A percentile compares a stretch with the other conserved stretches of the same genome.
phyloP scores from a whole-genome alignment of 2,888 invertebrate species.

The Platycheirus albimanus region DNA sequence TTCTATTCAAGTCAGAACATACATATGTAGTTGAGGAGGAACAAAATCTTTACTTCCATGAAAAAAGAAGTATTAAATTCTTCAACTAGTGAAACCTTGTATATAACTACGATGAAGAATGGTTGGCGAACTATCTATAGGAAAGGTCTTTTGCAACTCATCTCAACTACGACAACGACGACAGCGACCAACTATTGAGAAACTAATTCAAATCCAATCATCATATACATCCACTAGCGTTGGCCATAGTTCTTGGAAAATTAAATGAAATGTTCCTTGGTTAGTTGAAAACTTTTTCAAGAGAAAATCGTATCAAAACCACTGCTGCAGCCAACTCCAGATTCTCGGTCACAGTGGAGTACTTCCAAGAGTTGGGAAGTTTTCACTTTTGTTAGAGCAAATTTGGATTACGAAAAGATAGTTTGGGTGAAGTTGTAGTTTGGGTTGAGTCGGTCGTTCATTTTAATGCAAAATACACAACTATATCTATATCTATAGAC shows the following conservation, averaged over 20 bases:
- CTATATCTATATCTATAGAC: too few species aligned
- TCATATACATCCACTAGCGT: neutral
- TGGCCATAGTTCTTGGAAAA: neutral
- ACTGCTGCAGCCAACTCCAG: neutral
- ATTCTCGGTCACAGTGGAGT: neutral
- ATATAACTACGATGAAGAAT: too few species aligned
- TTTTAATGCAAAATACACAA: too few species aligned
- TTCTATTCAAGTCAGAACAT: too few species aligned
- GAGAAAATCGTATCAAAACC: conserved; percentile 3
- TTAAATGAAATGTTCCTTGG: neutral
- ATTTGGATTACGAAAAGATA: conserved; percentile 1
- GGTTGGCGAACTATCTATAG: too few species aligned
- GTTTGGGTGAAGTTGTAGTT: neutral
- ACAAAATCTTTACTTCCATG: too few species aligned
- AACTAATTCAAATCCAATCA: conserved; percentile 27
- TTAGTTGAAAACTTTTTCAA: conserved; percentile 7
- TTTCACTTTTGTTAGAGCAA: conserved; percentile 2
- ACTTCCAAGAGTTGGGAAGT: neutral
- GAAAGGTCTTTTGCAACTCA: conserved; percentile 16
- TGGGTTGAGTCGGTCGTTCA: too few species aligned
- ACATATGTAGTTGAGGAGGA: too few species aligned
- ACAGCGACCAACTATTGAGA: conserved; percentile 3
- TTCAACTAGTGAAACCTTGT: too few species aligned
- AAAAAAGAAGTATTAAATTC: too few species aligned
- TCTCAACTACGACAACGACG: neutral